Conservation (phyloP, 2,888 invertebrate species). For the Scelioninae gen. 2 region DNA sequence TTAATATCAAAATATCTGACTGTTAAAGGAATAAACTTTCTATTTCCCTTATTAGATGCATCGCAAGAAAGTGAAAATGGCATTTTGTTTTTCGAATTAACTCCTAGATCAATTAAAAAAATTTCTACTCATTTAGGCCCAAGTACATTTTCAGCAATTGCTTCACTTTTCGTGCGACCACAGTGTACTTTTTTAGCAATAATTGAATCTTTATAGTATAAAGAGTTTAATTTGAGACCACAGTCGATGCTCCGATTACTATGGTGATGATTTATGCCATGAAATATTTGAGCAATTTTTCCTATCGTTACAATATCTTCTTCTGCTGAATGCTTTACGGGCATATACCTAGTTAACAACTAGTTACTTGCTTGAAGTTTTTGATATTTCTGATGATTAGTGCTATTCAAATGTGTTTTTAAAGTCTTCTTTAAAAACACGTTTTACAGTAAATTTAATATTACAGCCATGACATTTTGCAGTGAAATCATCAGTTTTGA, state of each 20-base stretch:
- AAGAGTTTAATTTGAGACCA: slow-evolving; percentile 56
- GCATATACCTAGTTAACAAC: too few relatives aligned
- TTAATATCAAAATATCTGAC: slow-evolving; percentile 39
- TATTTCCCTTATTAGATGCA: slow-evolving; percentile 31
- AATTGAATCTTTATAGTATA: slow-evolving; percentile 56
- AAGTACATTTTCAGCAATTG: slow-evolving; percentile 57
- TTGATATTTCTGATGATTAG: too few relatives aligned
- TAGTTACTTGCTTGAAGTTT: too few relatives aligned
- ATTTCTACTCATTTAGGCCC: slow-evolving; percentile 1
- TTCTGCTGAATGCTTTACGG: not conserved
- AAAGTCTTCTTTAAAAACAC: too few relatives aligned
- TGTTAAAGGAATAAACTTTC: slow-evolving; percentile 22
- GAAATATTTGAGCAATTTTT: slow-evolving; percentile 60
- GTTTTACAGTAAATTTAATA: too few relatives aligned
- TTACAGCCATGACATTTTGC: too few relatives aligned
- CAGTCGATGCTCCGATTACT: slow-evolving; percentile 60
- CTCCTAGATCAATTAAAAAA: not conserved
- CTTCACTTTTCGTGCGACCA: slow-evolving; percentile 60
- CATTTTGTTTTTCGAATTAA: not conserved
- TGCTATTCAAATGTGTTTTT: too few relatives aligned
- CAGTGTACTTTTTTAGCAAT: slow-evolving; percentile 57
- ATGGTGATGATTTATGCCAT: slow-evolving; percentile 62
- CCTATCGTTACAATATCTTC: slow-evolving; percentile 55
- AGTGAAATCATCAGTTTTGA: too few relatives aligned
- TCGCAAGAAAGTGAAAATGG: not conserved